Evolutionary conservation across 2,113 vertebrate species (phyloP), one percentile per base, ranked within the genome.

Genomic region (Rhombomys opimus): DNA sequence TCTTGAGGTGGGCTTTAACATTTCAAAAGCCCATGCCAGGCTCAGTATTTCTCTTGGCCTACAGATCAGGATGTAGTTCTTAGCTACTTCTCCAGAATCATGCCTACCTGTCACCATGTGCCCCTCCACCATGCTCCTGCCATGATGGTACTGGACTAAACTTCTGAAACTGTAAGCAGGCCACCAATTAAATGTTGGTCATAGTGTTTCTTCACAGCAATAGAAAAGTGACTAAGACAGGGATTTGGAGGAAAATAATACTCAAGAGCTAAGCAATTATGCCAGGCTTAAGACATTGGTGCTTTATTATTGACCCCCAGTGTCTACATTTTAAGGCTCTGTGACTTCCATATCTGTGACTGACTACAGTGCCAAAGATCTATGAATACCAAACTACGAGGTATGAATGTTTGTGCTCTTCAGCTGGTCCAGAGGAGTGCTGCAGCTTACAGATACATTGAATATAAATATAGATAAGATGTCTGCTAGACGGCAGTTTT

Each of bases 351-450:
- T 17, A 30, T 15, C 81, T 63, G 13, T 63, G n/a, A 17, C 0
- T 41, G 12, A 41, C 23, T 15, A 84, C 59, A 0, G 2, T 6
- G 5, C 80, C 1, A 1, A 61, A 27, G 11, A 20, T 46, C 20
- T n/a, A 41, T 7, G 3, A 11, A 14, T 25, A 22, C 80, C 61
- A 6, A 54, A 1, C 7, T 15, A 70, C 15, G 17, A 14, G 63
- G 18, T 27, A 12, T 1, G 4, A 1, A 1, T 22, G 1, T 50
- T 35, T n/a, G 23, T 32, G 20, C 4, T 9, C 27, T 14, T 61
- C 57, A 82, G 57, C 80, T 38, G 57, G n/a, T 25, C n/a, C 81
- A 63, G 59, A 27, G 23, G n/a, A 63, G 7, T 63, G 23, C 59
- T 63, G n/a, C 12, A 27, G 23, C 30, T 27, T 61, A 27, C 5